phyloP scores from a whole-genome alignment of 1,140 invertebrate species.

The Teleogryllus occipitalis region DNA sequence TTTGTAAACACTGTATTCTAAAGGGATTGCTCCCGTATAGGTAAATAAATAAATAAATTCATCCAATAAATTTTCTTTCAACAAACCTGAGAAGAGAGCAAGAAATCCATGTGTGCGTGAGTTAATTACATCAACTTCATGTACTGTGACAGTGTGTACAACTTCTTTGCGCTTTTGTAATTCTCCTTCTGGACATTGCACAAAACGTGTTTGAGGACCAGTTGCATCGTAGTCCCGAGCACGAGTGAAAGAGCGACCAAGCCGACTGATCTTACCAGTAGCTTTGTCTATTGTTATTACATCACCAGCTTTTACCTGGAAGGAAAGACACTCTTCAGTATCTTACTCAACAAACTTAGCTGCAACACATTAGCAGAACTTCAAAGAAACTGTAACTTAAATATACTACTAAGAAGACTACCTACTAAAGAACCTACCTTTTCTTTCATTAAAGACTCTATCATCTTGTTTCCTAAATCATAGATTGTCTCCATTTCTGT shows the following conservation, averaged over 20 bases:
- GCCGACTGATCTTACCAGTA: slow-evolving; percentile 90
- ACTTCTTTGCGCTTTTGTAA: slow-evolving; percentile 98
- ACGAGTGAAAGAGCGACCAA: slow-evolving; percentile 91
- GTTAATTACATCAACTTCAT: slow-evolving; percentile 98
- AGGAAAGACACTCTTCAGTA: not conserved
- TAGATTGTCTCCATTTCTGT: slow-evolving; percentile 99
- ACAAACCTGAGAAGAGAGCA: slow-evolving; percentile 85
- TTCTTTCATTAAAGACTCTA: slow-evolving; percentile 93
- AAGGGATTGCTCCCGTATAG: too few relatives aligned
- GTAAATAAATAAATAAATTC: too few relatives aligned
- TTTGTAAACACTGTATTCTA: too few relatives aligned
- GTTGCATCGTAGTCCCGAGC: slow-evolving; percentile 97
- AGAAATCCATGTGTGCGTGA: slow-evolving; percentile 94
- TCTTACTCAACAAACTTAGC: not conserved
- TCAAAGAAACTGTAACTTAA: too few relatives aligned
- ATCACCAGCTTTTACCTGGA: slow-evolving; percentile 83
- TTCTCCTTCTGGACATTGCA: slow-evolving; percentile 97
- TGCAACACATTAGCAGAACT: not conserved
- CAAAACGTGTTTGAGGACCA: slow-evolving; percentile 85
- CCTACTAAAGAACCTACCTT: slow-evolving; percentile 53
- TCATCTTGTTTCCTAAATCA: slow-evolving; percentile 97
- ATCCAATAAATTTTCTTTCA: too few relatives aligned
- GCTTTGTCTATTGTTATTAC: slow-evolving; percentile 97
- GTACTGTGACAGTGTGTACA: slow-evolving; percentile 95
- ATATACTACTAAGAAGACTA: too few relatives aligned